A percentile compares a stretch with the other conserved stretches of the same genome.
phyloP scores from a whole-genome alignment of 2,797 vertebrate species.

The Gephyroberyx darwinii region DNA sequence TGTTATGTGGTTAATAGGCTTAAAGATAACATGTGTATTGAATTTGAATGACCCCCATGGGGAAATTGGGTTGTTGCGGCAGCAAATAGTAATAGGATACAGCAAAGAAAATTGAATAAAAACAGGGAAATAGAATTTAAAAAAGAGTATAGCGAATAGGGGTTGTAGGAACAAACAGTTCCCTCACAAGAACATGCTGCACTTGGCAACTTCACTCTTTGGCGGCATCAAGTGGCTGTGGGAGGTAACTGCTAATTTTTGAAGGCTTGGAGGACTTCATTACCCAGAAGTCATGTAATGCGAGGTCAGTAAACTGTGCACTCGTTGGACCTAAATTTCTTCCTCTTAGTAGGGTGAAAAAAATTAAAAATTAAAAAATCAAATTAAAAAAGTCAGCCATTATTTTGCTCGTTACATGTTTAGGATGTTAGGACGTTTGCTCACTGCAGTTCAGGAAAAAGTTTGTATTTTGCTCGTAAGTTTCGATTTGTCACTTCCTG shows the following conservation, averaged over 20 bases:
- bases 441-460: too few relatives aligned
- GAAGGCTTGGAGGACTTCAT: neutral
- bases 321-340: neutral
- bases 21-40: neutral
- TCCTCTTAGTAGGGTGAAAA: neutral
- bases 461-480: too few relatives aligned
- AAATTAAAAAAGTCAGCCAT: too few relatives aligned
- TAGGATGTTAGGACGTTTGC: too few relatives aligned
- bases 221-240: neutral
- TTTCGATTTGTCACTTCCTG: slow-evolving; percentile 20
- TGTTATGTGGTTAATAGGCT: neutral
- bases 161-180: too few relatives aligned
- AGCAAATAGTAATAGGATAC: too few relatives aligned
- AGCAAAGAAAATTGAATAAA: too few relatives aligned
- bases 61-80: too few relatives aligned
- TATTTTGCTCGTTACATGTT: too few relatives aligned
- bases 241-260: neutral
- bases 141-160: too few relatives aligned
- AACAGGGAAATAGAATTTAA: too few relatives aligned
- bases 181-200: neutral
- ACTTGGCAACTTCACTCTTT: neutral
- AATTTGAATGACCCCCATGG: neutral
- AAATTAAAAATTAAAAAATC: too few relatives aligned
- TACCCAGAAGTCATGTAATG: neutral
- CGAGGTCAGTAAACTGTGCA: neutral